Base-by-base conservation (phyloP, 1,140 invertebrate species). In the Chironomus tepperi region DNA sequence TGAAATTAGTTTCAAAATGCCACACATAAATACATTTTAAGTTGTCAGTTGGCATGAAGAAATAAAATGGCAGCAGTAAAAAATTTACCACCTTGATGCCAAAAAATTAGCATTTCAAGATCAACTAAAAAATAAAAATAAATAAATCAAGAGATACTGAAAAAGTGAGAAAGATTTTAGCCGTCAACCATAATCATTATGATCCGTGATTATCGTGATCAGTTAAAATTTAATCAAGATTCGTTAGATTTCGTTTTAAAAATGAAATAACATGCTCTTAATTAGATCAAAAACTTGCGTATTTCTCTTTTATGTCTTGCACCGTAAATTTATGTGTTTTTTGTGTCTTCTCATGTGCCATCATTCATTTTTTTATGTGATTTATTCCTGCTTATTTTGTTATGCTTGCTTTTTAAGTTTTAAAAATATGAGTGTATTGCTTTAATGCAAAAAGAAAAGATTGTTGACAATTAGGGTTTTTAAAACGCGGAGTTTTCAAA, bases 231-330 rank as follows among this genome's bases (percentile, higher is more conserved):
- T 5, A 34, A 5, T 34, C 24, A 34, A 34, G 24, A 34, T 34
- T 34, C 5, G 24, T n/a, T 57, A 12, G 15, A n/a, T 57, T 57
- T 57, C 10, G 5, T 57, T 57, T 57, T 57, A 12, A 57, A 57
- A 57, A 57, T 34, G 24, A 34, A 34, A 34, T 34, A 34, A 34
- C 1, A 34, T 2, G 5, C 24, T 57, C 47, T 57, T 57, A 57
- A 57, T 57, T 57, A 57, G 47, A 57, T n/a, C 47, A 57, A 57
- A 9, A 57, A 57, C 47, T 57, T 57, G 47, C 47, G 47, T 57
- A 34, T 34, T 57, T 57, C 47, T n/a, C n/a, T 57, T 57, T 12
- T 57, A n/a, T n/a, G 5, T n/a, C 47, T 57, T n/a, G 47, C 12
- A 57, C 12, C 12, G n/a, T 57, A 57, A 15, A 15, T 12, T 12